Evolutionary conservation across 2,888 invertebrate genomes (phyloP), one percentile per base, ranked within the genome.

Genomic region (Griposia aprilina): DNA sequence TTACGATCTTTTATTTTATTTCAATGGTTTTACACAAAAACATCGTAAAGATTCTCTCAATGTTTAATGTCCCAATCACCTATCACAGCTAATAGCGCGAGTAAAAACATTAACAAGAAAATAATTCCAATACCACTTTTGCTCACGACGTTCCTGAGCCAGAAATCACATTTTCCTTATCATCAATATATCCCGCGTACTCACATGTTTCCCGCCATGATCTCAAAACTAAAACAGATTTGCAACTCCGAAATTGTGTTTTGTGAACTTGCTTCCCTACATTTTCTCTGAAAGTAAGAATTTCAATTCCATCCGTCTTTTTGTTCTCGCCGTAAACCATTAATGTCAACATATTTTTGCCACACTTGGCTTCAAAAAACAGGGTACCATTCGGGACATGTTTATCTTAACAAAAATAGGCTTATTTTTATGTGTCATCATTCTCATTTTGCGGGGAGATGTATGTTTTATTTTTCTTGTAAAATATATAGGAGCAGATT

Each of bases 341-440:
- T 84, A 87, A 65, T 84, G 87, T 84, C 84, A 84, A 87, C 81
- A 87, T 84, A 84, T 87, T 87, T 84, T 87, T 80, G 71, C 71
- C 74, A 76, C 84, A 76, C 69, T 87, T 84, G 76, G 52, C 74
- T 76, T 74, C 71, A 74, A 87, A 83, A 80, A 84, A 87, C 76
- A 52, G 67, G 74, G 70, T 50, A 74, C 87, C 70, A 79, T 79
- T 84, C 76, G 81, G 70, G 74, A 45, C 41, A 50, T 84, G 87
- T 87, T 87, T 80, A 84, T 87, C 87, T 83, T 63, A 65, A 74
- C 80, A 87, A 71, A 84, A 74, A 76, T 74, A 59, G 87, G 85
- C 73, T 79, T 87, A 84, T 62, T 74, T 72, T 63, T 82, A 66
- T 87, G 65, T 71, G 80, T 87, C 84, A 87, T 87, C 75, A 80